Percentiles rank a stretch among this genome's conserved stretches.
Evolutionary conservation across 2,888 invertebrate genomes (phyloP).

Genomic region (Macrophya alboannulata): DNA sequence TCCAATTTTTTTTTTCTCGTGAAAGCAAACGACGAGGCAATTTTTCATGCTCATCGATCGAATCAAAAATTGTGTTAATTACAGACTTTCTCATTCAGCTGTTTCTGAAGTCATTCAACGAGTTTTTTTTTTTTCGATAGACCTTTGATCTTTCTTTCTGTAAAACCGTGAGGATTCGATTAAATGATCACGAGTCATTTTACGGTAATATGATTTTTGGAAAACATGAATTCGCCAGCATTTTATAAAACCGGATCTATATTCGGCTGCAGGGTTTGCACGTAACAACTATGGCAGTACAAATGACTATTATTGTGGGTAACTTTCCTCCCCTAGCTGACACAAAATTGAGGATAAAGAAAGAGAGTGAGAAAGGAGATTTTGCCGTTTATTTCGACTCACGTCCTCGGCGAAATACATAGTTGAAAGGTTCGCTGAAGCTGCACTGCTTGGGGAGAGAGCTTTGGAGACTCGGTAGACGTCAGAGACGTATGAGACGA

Average conservation of each 20-base stretch:
- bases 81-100: no score
- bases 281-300: neutral
- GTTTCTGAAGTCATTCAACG: no score
- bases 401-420: neutral
- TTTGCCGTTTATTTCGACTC: neutral
- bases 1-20: no score
- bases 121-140: no score
- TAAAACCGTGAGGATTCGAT: no score
- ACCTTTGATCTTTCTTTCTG: no score
- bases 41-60: no score
- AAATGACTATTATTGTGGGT: neutral
- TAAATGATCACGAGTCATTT: no score
- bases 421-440: conserved; percentile 33
- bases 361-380: neutral
- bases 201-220: no score
- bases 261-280: neutral
- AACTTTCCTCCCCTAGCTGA: neutral
- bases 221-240: neutral
- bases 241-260: neutral
- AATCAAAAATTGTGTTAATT: no score
- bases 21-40: no score
- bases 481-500: conserved; percentile 24
- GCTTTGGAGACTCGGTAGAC: conserved; percentile 5
- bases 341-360: neutral
- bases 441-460: conserved; percentile 20